phyloP scores from a whole-genome alignment of 2,113 vertebrate species.

The Channa argus region DNA sequence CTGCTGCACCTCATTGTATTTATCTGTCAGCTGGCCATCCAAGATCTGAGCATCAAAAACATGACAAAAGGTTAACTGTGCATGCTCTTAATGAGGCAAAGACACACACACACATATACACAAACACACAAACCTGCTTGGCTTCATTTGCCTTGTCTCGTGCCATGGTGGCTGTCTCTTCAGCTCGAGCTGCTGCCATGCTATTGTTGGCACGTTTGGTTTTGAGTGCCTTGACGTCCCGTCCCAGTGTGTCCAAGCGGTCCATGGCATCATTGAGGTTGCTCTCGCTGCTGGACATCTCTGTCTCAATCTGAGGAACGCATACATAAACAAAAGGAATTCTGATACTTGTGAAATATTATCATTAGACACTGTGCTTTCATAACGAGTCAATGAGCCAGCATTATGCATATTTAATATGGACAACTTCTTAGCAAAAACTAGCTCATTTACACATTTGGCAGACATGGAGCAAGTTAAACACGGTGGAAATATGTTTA shows the following conservation, averaged over 20 bases:
- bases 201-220: slow-evolving; percentile 93
- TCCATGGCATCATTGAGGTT: slow-evolving; percentile 85
- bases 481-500: no score
- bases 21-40: slow-evolving; percentile 89
- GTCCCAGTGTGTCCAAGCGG: slow-evolving; percentile 83
- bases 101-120: background rate
- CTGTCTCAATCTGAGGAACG: slow-evolving; percentile 86
- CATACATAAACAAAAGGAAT: background rate
- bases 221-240: slow-evolving; percentile 88
- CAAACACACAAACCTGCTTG: slow-evolving; percentile 86
- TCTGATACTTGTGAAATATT: background rate
- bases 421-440: no score
- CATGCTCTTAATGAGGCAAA: background rate
- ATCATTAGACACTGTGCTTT: no score
- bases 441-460: no score
- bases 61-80: background rate
- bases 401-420: no score
- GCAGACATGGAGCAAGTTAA: no score
- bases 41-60: slow-evolving; percentile 83
- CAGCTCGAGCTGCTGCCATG: slow-evolving; percentile 89
- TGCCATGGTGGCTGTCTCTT: slow-evolving; percentile 89
- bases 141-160: slow-evolving; percentile 90
- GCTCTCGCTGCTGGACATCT: slow-evolving; percentile 84
- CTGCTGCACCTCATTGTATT: slow-evolving; percentile 89
- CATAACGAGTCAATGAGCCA: no score